These are phyloP conservation scores for Calliphora vicina DNA, from an alignment of 1,140 invertebrate genomes.

Conservation along the genomic window DNA sequence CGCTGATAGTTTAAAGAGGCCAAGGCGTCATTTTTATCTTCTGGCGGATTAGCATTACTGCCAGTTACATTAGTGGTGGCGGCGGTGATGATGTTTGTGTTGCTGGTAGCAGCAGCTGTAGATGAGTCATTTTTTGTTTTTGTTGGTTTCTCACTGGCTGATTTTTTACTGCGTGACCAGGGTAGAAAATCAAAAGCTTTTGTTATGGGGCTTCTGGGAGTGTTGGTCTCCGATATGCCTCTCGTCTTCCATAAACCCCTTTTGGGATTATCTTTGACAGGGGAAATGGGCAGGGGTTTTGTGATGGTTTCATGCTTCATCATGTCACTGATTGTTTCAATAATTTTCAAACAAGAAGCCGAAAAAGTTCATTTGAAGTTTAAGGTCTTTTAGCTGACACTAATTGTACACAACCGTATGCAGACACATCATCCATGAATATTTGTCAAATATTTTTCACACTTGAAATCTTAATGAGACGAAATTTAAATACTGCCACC, in stretches of 20 bases:
- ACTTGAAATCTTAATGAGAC: neutral
- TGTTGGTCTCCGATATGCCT: slow-evolving; percentile 7
- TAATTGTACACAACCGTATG: neutral
- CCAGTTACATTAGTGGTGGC: slow-evolving; percentile 4
- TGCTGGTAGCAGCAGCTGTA: slow-evolving; percentile 38
- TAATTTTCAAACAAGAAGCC: neutral
- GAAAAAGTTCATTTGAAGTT: slow-evolving; percentile 13
- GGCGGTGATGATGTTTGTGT: no score
- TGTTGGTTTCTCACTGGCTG: slow-evolving; percentile 6
- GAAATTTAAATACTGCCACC: neutral
- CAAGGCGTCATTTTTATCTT: slow-evolving; percentile 41
- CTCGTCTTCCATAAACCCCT: slow-evolving; percentile 36
- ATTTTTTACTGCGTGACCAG: slow-evolving; percentile 45
- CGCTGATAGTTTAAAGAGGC: slow-evolving; percentile 49
- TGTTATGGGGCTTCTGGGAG: slow-evolving; percentile 57
- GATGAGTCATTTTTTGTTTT: slow-evolving; percentile 7
- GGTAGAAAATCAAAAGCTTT: slow-evolving; percentile 61
- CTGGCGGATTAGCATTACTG: neutral
- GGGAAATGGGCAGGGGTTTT: slow-evolving; percentile 27
- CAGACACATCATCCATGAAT: neutral
- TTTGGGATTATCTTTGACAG: neutral
- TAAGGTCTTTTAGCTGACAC: neutral
- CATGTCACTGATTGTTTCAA: slow-evolving; percentile 1
- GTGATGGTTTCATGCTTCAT: slow-evolving; percentile 40
- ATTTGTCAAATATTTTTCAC: slow-evolving; percentile 17